Conservation (phyloP, 2,113 vertebrate genomes). For the Neopipo cinnamomea region DNA sequence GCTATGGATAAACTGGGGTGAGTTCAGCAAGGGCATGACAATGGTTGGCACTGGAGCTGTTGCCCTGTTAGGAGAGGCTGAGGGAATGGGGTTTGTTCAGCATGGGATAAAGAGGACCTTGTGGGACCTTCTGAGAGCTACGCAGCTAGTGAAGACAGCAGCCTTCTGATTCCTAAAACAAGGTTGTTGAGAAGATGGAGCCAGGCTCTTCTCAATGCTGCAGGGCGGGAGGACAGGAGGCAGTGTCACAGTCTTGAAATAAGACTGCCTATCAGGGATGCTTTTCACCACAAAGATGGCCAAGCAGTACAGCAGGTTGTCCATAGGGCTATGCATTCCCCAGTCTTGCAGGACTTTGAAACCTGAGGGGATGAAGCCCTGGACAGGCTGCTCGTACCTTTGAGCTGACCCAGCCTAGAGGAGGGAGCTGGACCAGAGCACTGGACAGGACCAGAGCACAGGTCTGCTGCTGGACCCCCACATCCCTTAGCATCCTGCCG, state of each 20-base stretch:
- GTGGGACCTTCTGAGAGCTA: not conserved
- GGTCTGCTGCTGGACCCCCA: not conserved
- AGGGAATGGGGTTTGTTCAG: not conserved
- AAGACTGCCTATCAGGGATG: not conserved
- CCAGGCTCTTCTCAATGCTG: not conserved
- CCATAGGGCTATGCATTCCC: not conserved
- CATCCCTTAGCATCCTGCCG: not conserved
- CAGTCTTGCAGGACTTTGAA: not conserved
- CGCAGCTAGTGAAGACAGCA: not conserved
- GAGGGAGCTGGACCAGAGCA: not conserved
- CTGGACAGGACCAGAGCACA: too few relatives aligned
- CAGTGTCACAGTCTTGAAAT: not conserved
- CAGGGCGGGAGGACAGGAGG: not conserved
- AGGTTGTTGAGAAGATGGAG: not conserved
- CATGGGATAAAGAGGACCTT: not conserved
- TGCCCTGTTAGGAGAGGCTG: not conserved
- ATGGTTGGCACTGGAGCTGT: not conserved
- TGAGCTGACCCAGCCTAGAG: not conserved
- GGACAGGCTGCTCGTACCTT: not conserved
- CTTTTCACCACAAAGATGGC: rapidly evolving
- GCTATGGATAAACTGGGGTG: not conserved
- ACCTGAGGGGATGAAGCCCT: not conserved
- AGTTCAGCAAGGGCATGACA: not conserved
- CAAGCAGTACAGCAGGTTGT: not conserved
- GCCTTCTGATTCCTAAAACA: rapidly evolving